Conservation (phyloP, 2,888 invertebrate species). For the Glaucopsyche alexis region DNA sequence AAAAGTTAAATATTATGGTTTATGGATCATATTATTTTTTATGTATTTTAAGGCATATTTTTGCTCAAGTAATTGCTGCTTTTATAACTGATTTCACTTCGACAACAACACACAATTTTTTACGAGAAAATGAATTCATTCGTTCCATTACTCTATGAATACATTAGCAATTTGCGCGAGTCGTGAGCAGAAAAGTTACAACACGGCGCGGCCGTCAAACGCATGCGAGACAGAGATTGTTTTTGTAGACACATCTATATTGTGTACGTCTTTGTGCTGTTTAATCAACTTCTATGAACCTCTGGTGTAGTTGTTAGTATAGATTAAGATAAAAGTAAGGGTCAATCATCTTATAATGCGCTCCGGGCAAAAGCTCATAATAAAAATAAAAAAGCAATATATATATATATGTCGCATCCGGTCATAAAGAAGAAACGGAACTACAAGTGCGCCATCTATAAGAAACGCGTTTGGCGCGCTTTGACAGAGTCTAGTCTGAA, state of each 20-base stretch:
- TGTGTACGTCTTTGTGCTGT: not conserved
- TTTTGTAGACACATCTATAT: not conserved
- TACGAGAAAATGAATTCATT: constrained; percentile 22
- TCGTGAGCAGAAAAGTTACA: constrained; percentile 11
- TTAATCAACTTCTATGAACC: no score
- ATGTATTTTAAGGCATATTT: constrained; percentile 1
- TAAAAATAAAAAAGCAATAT: no score
- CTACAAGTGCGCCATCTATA: no score
- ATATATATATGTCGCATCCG: no score
- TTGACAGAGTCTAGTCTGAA: no score
- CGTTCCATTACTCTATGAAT: constrained; percentile 24
- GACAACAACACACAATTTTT: not conserved
- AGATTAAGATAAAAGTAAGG: no score
- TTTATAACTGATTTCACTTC: constrained; percentile 8
- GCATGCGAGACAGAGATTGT: not conserved
- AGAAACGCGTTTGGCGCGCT: no score
- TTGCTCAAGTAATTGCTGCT: constrained; percentile 1
- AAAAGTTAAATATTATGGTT: not conserved
- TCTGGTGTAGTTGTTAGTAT: no score
- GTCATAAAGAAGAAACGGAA: no score
- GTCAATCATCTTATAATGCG: no score
- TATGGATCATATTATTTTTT: not conserved
- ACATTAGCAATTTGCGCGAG: constrained; percentile 8
- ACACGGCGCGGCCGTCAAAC: not conserved
- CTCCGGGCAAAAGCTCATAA: no score